A percentile compares a stretch with the other conserved stretches of the same genome.
phyloP scores from a whole-genome alignment of 2,888 invertebrate genomes.

The Tridacna gigas region DNA sequence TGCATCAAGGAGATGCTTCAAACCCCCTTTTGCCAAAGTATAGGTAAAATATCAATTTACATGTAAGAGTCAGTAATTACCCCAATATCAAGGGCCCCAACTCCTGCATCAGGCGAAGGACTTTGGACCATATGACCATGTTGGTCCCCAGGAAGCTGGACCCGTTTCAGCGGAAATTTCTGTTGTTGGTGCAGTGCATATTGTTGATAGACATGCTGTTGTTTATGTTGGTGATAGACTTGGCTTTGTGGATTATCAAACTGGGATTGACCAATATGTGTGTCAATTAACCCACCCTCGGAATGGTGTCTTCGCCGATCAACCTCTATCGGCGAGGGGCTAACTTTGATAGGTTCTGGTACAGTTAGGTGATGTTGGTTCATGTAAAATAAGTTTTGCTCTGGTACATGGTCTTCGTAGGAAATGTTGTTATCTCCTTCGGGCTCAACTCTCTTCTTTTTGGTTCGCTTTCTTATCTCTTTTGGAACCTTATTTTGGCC shows the following conservation, averaged over 20 bases:
- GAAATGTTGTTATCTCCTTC: conserved; percentile 52
- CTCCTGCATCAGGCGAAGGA: conserved; percentile 1
- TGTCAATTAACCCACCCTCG: conserved; percentile 54
- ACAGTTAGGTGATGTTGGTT: conserved; percentile 45
- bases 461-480: conserved; percentile 27
- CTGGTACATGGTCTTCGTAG: conserved; percentile 46
- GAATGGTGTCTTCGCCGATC: conserved; percentile 49
- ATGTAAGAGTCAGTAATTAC: conserved; percentile 61
- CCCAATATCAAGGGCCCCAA: conserved; percentile 52
- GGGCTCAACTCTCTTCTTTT: conserved; percentile 57
- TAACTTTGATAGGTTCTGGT: conserved; percentile 7
- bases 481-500: conserved; percentile 12
- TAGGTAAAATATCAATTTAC: conserved; percentile 24
- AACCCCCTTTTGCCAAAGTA: not conserved
- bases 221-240: conserved; percentile 10
- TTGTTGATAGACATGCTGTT: conserved; percentile 10
- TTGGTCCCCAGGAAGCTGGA: conserved; percentile 31
- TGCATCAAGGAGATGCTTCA: too few species aligned
- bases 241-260: not conserved
- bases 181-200: conserved; percentile 9
- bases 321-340: not conserved
- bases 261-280: conserved; percentile 45
- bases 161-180: conserved; percentile 10
- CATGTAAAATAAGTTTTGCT: conserved; percentile 30
- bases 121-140: conserved; percentile 18